These are phyloP conservation scores for Patella vulgata DNA, from an alignment of 1,140 invertebrate species.

Conservation along the genomic window DNA sequence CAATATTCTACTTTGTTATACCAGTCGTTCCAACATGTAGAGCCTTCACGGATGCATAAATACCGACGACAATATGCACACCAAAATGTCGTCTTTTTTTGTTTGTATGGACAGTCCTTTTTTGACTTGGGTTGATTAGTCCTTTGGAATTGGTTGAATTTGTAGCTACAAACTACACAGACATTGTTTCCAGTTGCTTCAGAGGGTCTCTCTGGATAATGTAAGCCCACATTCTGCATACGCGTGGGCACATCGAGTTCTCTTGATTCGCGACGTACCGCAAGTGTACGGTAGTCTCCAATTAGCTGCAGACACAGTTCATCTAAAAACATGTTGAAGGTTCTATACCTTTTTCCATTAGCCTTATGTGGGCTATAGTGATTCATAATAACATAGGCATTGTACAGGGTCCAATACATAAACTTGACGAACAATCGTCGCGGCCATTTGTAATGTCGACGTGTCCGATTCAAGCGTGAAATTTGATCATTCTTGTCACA, in stretches of 20 bases:
- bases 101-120: conserved; percentile 10
- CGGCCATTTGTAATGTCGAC: conserved; percentile 19
- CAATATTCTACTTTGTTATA: too few species aligned
- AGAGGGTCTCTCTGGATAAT: not conserved
- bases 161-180: conserved; percentile 23
- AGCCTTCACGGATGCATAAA: not conserved
- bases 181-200: conserved; percentile 2
- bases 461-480: conserved; percentile 2
- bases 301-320: conserved; percentile 19
- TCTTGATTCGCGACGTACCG: not conserved
- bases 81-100: conserved; percentile 2
- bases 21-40: too few species aligned
- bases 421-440: conserved; percentile 16
- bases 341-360: conserved; percentile 6
- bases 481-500: conserved; percentile 25
- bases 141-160: conserved; percentile 5
- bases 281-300: not conserved
- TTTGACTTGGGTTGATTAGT: not conserved
- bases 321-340: conserved; percentile 9
- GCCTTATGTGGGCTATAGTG: conserved; percentile 3
- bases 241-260: not conserved
- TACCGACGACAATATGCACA: conserved; percentile 4
- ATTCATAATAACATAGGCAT: conserved; percentile 16
- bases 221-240: not conserved
- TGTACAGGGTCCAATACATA: conserved; percentile 12